phyloP scores from a whole-genome alignment of 1,140 invertebrate genomes.

The Lutraria rhynchaena region DNA sequence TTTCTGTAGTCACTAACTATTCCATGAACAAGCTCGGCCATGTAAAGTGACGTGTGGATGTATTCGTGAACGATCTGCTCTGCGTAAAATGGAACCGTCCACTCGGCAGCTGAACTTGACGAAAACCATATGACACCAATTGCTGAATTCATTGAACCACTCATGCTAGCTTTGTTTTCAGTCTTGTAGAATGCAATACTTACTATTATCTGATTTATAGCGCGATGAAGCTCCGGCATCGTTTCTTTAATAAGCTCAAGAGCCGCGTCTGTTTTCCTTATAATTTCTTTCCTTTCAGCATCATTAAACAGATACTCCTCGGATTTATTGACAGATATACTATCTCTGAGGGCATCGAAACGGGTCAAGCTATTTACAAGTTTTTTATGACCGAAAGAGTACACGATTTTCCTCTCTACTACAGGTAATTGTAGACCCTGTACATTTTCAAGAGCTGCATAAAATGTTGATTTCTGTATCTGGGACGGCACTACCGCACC shows the following conservation, averaged over 20 bases:
- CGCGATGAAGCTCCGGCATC: slow-evolving; percentile 10
- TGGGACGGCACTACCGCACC: neutral
- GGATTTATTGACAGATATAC: neutral
- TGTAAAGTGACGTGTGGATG: no score
- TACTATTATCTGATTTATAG: slow-evolving; percentile 2
- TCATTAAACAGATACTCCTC: slow-evolving; percentile 1
- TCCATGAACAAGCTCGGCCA: no score
- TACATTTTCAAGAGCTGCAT: no score
- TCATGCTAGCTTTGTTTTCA: neutral
- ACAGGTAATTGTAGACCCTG: slow-evolving; percentile 1
- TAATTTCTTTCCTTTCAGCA: neutral
- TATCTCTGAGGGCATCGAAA: slow-evolving; percentile 1
- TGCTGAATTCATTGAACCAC: slow-evolving; percentile 5
- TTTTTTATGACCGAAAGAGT: neutral
- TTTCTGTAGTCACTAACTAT: no score
- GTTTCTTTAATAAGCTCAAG: slow-evolving; percentile 1
- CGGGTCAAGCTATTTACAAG: neutral
- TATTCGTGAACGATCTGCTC: slow-evolving; percentile 30
- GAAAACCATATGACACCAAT: slow-evolving; percentile 13
- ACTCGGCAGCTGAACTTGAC: neutral
- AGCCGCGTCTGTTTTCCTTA: neutral
- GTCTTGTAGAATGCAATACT: slow-evolving; percentile 26
- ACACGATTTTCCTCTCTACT: neutral
- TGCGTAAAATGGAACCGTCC: slow-evolving; percentile 13
- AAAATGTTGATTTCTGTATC: slow-evolving; percentile 18